A percentile compares a stretch with the other conserved stretches of the same genome.
phyloP scores from a whole-genome alignment of 2,113 vertebrate species.

The Dasyurus viverrinus region DNA sequence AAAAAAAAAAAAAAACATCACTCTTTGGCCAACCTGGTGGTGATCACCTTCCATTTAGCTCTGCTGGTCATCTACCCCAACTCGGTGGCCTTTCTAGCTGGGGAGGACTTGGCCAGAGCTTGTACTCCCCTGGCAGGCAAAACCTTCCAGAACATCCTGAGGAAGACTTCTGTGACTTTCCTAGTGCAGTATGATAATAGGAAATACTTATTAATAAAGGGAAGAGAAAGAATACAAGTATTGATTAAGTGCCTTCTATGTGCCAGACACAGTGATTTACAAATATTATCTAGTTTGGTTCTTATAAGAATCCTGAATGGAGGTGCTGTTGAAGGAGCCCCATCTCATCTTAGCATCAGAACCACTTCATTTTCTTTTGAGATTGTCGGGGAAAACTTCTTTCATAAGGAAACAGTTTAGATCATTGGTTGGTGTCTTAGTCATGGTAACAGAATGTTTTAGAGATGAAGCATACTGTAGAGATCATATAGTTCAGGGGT shows the following conservation, averaged over 20 bases:
- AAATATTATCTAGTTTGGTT: neutral
- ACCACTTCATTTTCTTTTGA: constrained; percentile 37
- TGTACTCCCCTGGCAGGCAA: neutral
- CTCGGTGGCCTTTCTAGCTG: neutral
- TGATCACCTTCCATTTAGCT: neutral
- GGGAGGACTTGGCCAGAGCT: neutral
- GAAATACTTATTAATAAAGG: constrained; percentile 56
- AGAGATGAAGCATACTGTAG: no score
- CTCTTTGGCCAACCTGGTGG: neutral
- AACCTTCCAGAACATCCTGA: neutral
- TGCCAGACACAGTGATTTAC: neutral
- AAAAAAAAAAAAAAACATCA: neutral
- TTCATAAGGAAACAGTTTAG: constrained; percentile 29
- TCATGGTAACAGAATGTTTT: no score
- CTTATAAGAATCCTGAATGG: no score
- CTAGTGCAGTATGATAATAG: constrained; percentile 28
- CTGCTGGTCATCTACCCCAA: neutral
- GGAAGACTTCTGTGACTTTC: neutral
- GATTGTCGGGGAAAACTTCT: neutral
- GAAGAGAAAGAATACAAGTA: neutral
- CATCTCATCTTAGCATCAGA: constrained; percentile 31
- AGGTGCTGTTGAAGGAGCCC: constrained; percentile 21
- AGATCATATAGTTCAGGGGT: no score
- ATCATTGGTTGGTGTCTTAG: no score
- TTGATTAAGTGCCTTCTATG: neutral